Base-by-base conservation (phyloP, 2,888 invertebrate species). In the Schizotus pectinicornis region DNA sequence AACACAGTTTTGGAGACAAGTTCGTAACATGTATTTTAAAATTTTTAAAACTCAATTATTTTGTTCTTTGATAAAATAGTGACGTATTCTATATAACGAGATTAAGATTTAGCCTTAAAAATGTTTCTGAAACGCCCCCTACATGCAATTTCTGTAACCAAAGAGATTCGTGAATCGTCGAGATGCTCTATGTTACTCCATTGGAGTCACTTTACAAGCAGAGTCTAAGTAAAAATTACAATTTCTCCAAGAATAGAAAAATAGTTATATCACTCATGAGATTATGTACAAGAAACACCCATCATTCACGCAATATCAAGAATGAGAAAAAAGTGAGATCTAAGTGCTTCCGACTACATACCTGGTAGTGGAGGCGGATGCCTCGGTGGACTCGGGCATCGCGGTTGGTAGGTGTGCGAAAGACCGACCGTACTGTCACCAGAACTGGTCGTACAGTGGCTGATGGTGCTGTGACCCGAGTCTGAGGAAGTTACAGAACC, bases 401-500 rank as follows among this genome's bases (percentile, higher is more conserved):
- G 65, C 54, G 71, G 68, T 64, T 74, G 77, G 66, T 77, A 79
- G 52, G 73, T 66, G 67, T 75, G 76, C 58, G 59, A 31, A 36
- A 59, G 51, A 41, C 59, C 56, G 11, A 55, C 39, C n/a, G 51
- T 68, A 72, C 81, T 80, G 65, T 81, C 81, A 69, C 79, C 79
- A 55, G 81, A 80, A 67, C 81, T 81, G 57, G 80, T 82, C 64
- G 85, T 85, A 79, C 85, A 83, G 72, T 84, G 85, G 71, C 85
- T 85, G 76, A 85, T 84, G 70, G 91, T 91, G 72, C 92, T 91
- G 82, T 92, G 92, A 74, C 93, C 93, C 76, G 92, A 92, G 82
- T 93, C 95, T 81, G 93, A 94, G 73, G 95, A 95, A 71, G 94
- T 94, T 74, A 93, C 91, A 70, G 95, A 94, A 79, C 92, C 92